These are phyloP conservation scores for Micropterix aruncella DNA, from an alignment of 2,888 invertebrate genomes.

Conservation along the genomic window DNA sequence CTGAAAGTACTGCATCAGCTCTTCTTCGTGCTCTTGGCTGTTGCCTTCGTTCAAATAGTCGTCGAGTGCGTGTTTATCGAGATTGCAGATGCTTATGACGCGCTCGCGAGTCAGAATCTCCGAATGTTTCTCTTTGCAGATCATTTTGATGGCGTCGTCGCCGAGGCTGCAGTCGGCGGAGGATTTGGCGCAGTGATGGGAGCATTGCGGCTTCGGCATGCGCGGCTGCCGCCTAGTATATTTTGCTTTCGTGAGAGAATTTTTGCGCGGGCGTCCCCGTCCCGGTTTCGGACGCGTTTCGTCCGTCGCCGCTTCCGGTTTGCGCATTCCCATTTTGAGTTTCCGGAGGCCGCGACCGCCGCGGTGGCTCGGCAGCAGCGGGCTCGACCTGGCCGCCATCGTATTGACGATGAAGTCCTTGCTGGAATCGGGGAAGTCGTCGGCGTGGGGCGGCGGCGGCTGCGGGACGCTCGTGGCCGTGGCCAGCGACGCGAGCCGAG, in stretches of 20 bases:
- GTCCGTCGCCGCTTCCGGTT: conserved; percentile 15
- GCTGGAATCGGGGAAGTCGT: neutral
- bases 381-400: neutral
- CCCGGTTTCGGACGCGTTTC: too few relatives aligned
- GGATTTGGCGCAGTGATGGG: conserved; percentile 26
- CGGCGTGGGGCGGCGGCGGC: conserved; percentile 15
- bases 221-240: conserved; percentile 10
- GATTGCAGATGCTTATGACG: conserved; percentile 59
- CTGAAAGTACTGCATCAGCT: conserved; percentile 70
- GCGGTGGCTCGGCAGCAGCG: neutral
- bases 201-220: conserved; percentile 30
- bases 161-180: conserved; percentile 34
- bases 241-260: conserved; percentile 10
- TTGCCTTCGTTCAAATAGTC: conserved; percentile 67
- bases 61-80: conserved; percentile 68
- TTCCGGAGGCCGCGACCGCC: neutral
- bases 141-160: conserved; percentile 29
- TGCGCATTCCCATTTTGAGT: neutral
- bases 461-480: conserved; percentile 10
- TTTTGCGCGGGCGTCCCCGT: conserved; percentile 10
- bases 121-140: conserved; percentile 30
- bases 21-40: conserved; percentile 72
- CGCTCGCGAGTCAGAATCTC: conserved; percentile 50
- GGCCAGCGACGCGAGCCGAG: conserved; percentile 18
- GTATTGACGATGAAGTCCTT: neutral